Conservation (phyloP, 2,888 invertebrate species). For the Drosophila neutralis region DNA sequence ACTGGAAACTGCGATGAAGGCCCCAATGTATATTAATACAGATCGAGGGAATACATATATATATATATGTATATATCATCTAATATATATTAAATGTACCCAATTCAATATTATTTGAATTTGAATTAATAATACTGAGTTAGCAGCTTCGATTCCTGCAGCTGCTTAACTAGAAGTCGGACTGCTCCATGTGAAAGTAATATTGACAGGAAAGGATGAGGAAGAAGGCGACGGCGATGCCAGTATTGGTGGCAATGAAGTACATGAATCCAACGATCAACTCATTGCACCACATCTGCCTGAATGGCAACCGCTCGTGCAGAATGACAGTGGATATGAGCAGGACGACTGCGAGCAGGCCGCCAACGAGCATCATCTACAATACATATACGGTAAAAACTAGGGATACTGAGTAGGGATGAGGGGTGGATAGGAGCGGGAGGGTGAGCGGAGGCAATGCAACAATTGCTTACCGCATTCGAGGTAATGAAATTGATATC, state of each 20-base stretch:
- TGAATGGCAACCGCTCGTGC: constrained; percentile 46
- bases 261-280: constrained; percentile 49
- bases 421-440: too few relatives aligned
- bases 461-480: constrained; percentile 50
- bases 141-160: background rate
- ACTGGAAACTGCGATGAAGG: background rate
- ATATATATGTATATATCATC: too few relatives aligned
- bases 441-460: background rate
- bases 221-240: constrained; percentile 48
- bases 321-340: constrained; percentile 42
- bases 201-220: constrained; percentile 48
- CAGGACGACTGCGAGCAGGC: constrained; percentile 40
- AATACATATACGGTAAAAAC: background rate
- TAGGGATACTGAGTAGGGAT: background rate
- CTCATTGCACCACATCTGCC: constrained; percentile 54
- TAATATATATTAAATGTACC: background rate
- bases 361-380: constrained; percentile 59
- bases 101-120: background rate
- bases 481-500: constrained; percentile 53
- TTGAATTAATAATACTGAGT: background rate
- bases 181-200: constrained; percentile 42
- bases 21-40: background rate
- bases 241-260: constrained; percentile 51
- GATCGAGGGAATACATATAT: background rate
- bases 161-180: constrained; percentile 1